Conservation (phyloP, 2,888 invertebrate species). For the Alviniconcha strummeri region DNA sequence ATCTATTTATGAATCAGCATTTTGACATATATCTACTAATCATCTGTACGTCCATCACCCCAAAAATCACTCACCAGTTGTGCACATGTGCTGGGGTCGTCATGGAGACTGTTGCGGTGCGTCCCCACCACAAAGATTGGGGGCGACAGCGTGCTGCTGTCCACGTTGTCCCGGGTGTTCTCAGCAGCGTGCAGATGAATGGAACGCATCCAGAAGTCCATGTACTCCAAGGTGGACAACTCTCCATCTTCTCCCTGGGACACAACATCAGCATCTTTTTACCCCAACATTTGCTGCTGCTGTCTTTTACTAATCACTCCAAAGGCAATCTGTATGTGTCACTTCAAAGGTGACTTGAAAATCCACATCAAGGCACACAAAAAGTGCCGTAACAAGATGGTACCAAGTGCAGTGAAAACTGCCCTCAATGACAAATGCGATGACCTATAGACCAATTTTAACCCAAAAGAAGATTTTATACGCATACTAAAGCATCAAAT, state of each 20-base stretch:
- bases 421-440: too few relatives aligned
- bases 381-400: too few relatives aligned
- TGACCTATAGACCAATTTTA: too few relatives aligned
- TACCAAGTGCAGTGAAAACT: too few relatives aligned
- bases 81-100: constrained; percentile 53
- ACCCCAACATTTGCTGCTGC: neutral
- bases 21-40: too few relatives aligned
- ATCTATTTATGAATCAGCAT: too few relatives aligned
- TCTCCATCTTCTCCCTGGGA: constrained; percentile 32
- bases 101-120: constrained; percentile 67
- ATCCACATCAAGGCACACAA: too few relatives aligned
- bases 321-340: neutral
- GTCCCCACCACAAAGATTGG: constrained; percentile 74
- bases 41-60: too few relatives aligned
- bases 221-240: constrained; percentile 64
- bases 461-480: too few relatives aligned
- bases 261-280: neutral
- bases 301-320: neutral
- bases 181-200: constrained; percentile 70
- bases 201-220: constrained; percentile 70
- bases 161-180: constrained; percentile 53
- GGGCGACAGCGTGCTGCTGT: constrained; percentile 66
- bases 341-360: too few relatives aligned
- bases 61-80: constrained; percentile 45
- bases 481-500: too few relatives aligned